Conservation (phyloP, 2,113 vertebrate genomes). For the Nicator chloris region DNA sequence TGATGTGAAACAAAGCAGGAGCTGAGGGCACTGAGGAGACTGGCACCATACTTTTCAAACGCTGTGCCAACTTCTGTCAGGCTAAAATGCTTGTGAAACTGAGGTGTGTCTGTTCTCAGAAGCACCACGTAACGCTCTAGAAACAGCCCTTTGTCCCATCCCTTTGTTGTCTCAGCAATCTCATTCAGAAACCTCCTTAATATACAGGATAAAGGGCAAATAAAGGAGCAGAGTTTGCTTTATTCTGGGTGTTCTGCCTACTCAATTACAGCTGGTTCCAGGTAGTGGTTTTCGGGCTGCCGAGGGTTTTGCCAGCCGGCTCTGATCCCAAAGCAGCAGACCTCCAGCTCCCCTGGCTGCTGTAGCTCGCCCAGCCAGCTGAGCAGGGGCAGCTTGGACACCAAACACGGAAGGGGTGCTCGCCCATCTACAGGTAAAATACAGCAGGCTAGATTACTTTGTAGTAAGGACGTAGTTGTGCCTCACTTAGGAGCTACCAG, state of each 20-base stretch:
- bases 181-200: background rate
- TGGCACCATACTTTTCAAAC: background rate
- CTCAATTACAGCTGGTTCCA: background rate
- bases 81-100: background rate
- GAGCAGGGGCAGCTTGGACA: background rate
- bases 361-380: background rate
- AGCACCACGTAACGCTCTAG: background rate
- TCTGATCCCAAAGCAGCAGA: background rate
- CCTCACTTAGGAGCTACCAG: background rate
- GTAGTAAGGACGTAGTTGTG: background rate
- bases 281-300: background rate
- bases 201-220: background rate
- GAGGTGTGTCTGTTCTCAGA: background rate
- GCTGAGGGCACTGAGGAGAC: background rate
- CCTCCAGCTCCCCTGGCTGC: background rate
- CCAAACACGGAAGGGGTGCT: background rate
- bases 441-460: background rate
- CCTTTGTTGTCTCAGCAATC: background rate
- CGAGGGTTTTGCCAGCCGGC: background rate
- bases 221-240: background rate
- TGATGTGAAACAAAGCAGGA: background rate
- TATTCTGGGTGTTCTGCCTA: background rate
- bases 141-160: background rate
- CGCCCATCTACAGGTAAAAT: rapidly evolving
- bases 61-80: background rate